These are phyloP conservation scores for Cecropterus lyciades DNA, from an alignment of 1,140 invertebrate species.

Conservation along the genomic window DNA sequence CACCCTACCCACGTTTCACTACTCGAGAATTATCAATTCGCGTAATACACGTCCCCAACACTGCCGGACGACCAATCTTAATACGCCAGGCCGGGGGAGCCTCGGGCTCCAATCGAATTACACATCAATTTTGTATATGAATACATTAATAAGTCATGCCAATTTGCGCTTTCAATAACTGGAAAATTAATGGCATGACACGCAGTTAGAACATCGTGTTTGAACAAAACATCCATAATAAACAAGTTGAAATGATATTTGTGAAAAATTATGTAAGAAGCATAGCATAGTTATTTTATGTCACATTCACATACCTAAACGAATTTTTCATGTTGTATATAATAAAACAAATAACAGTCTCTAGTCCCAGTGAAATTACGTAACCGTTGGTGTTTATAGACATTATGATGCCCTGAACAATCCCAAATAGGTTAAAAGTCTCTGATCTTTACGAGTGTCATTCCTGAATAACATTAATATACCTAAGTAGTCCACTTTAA, in stretches of 20 bases:
- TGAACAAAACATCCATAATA: not conserved
- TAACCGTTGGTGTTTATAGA: too few relatives aligned
- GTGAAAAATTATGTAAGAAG: too few relatives aligned
- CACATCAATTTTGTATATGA: constrained; percentile 35
- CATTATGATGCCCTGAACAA: too few relatives aligned
- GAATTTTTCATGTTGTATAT: too few relatives aligned
- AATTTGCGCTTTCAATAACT: constrained; percentile 33
- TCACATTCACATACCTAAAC: too few relatives aligned
- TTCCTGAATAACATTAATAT: too few relatives aligned
- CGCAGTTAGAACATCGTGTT: constrained; percentile 16
- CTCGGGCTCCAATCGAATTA: constrained; percentile 30
- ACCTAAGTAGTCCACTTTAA: too few relatives aligned
- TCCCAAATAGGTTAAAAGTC: too few relatives aligned
- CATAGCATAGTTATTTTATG: too few relatives aligned
- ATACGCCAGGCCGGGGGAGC: constrained; percentile 28
- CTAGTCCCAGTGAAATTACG: too few relatives aligned
- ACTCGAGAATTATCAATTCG: constrained; percentile 44
- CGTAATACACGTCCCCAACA: constrained; percentile 31
- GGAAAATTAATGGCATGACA: constrained; percentile 23
- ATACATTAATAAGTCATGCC: constrained; percentile 35
- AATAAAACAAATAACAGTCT: too few relatives aligned
- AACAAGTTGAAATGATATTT: not conserved
- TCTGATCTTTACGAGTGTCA: too few relatives aligned
- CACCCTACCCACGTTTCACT: constrained; percentile 45
- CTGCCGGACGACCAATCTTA: constrained; percentile 30